Base-by-base conservation (phyloP, 2,797 vertebrate genomes). In the Pteropus rufus region DNA sequence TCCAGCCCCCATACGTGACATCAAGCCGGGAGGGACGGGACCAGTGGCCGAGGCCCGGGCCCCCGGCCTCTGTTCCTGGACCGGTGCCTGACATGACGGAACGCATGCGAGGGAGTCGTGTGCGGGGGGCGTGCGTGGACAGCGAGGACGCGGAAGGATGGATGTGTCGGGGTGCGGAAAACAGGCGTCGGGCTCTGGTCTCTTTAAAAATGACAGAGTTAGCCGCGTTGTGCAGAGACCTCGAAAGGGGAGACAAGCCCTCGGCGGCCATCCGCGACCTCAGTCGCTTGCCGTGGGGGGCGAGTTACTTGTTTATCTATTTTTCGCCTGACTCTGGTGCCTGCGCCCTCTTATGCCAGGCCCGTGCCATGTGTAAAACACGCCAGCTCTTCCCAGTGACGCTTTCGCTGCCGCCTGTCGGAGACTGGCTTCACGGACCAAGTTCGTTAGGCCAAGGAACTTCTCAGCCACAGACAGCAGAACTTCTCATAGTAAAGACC, bases 1-100 rank as follows among this genome's bases (percentile, higher is more conserved):
- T 46, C 54, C 41, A 70, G 60, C 12, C 5, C 10, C 10, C 0
- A 0, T 10, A 2, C 8, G 24, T 0, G 2, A n/a, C 54, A 31
- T 15, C 29, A 44, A 7, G 44, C 60, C 29, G 2, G 7, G 62
- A 9, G 23, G 23, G 26, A 24, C 1, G 10, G 21, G 29, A 29
- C 16, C 23, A 52, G 39, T 14, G 44, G 4, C n/a, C 10, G 10
- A 29, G 24, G 1, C 58, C 16, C n/a, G 0, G 6, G 21, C 1
- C 73, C 67, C 26, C 2, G 0, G 19, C 44, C 31, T 10, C 12
- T 49, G 52, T 29, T 1, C 44, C 0, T 5, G 18, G 39, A 34
- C 52, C 16, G 1, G 2, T 7, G 76, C 26, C 39, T 4, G 15
- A 34, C 54, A 26, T 16, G 18, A 67, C 39, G 23, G 31, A 24